A percentile compares a stretch with the other conserved stretches of the same genome.
Conservation (phyloP, 1,140 invertebrate species). For the Drosophila albomicans region DNA sequence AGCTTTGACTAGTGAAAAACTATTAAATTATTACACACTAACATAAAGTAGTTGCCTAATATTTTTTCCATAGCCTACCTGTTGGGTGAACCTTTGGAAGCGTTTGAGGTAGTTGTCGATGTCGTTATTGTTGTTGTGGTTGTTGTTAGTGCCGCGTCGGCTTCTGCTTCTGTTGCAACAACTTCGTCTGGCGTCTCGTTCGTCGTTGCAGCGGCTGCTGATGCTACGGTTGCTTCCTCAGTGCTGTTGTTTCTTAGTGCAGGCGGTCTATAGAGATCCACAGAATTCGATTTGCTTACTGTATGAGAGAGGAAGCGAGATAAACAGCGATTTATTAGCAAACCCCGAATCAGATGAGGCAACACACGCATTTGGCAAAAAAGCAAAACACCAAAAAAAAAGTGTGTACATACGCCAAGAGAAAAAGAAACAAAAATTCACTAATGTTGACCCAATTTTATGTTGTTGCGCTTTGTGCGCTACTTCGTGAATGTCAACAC, state of each 20-base stretch:
- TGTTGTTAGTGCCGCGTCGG: constrained; percentile 17
- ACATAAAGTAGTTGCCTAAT: not conserved
- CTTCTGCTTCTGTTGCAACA: constrained; percentile 31
- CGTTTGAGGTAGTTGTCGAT: constrained; percentile 51
- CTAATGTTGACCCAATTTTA: constrained; percentile 76
- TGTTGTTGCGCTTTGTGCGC: constrained; percentile 50
- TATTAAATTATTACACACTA: not conserved
- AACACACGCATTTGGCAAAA: constrained; percentile 64
- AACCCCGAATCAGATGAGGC: constrained; percentile 57
- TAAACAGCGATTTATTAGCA: constrained; percentile 45
- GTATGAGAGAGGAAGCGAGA: constrained; percentile 12
- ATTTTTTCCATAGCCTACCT: constrained; percentile 41
- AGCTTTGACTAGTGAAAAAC: not conserved
- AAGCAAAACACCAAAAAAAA: not conserved
- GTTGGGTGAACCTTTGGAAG: constrained; percentile 40
- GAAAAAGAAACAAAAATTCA: constrained; percentile 69
- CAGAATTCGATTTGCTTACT: constrained; percentile 82
- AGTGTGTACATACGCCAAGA: constrained; percentile 28
- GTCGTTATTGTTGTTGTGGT: constrained; percentile 27
- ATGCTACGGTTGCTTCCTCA: constrained; percentile 51
- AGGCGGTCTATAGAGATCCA: constrained; percentile 81
- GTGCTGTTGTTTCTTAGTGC: constrained; percentile 72
- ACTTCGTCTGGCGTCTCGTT: constrained; percentile 40
- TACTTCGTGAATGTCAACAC: constrained; percentile 80
- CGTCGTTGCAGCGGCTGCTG: constrained; percentile 38